Evolutionary conservation across 1,140 invertebrate genomes (phyloP).

Genomic region (Proctacanthus coquilletti): DNA sequence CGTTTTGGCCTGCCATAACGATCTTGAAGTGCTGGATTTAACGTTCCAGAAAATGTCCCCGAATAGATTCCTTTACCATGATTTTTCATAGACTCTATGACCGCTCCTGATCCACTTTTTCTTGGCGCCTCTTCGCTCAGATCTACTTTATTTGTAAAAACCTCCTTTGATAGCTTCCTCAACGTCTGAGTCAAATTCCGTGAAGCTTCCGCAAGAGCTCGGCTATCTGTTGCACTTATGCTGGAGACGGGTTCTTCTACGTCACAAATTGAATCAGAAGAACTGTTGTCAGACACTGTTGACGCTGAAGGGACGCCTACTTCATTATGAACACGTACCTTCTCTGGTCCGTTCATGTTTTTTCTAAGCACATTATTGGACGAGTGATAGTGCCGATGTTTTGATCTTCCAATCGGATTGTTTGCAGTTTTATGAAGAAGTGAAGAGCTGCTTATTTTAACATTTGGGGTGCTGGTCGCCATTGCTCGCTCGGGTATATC

Average conservation of each 20-base stretch:
- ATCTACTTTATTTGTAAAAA: slow-evolving; percentile 50
- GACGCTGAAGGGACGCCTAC: no score
- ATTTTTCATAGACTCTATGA: slow-evolving; percentile 86
- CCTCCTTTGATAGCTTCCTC: slow-evolving; percentile 77
- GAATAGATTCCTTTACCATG: slow-evolving; percentile 81
- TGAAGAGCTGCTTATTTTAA: slow-evolving; percentile 7
- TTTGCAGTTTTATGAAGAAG: slow-evolving; percentile 23
- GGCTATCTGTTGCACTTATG: slow-evolving; percentile 42
- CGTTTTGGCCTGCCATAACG: slow-evolving; percentile 75
- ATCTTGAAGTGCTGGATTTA: slow-evolving; percentile 89
- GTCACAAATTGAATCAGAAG: slow-evolving; percentile 4
- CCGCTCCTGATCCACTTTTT: slow-evolving; percentile 54
- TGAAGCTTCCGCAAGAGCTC: slow-evolving; percentile 71
- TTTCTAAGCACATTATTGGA: no score
- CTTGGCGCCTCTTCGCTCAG: slow-evolving; percentile 33
- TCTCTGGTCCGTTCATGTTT: no score
- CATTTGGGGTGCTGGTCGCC: slow-evolving; percentile 6
- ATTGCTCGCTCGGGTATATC: slow-evolving; percentile 4
- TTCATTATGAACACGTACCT: no score
- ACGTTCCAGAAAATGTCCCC: slow-evolving; percentile 68
- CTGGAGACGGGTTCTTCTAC: slow-evolving; percentile 23
- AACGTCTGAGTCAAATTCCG: slow-evolving; percentile 82
- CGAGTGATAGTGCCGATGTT: slow-evolving; percentile 22
- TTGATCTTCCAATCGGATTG: slow-evolving; percentile 17
- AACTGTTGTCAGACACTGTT: no score